Base-by-base conservation (phyloP, 64 coral and sea anemone species). In the Acropora yongei region DNA sequence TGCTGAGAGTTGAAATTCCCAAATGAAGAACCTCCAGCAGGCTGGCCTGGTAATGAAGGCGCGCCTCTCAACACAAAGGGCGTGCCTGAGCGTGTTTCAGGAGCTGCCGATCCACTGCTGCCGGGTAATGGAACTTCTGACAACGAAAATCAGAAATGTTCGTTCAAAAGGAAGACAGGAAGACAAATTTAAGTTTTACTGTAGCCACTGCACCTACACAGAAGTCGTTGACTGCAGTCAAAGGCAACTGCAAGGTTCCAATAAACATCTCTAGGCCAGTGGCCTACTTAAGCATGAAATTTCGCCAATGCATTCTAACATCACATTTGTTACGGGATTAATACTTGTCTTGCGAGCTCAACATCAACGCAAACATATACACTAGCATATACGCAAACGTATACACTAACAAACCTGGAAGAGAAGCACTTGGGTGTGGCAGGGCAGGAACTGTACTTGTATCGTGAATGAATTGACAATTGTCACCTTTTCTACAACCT, bases 41-140 rank as follows among this genome's bases (percentile, higher is more conserved):
- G 4, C 1, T 20, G 65, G 13, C 16, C 17, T 39, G 63, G 1
- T 0, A 42, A 49, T 5, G 6, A 71, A 48, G 6, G 16, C 30
- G 65, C 8, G 72, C 44, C 61, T 47, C 58, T 85, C 14, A 71
- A 72, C 16, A 85, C 82, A 71, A 85, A 85, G 13, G 82, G 63
- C 5, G 67, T 85, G 7, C 82, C 82, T 49, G 63, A 7, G 3
- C 49, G 65, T 41, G 13, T 78, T 1, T n/a, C 19, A 20, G 18
- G 44, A 9, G 6, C 45, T 10, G 41, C 14, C 49, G 45, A 6
- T 20, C 45, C 16, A 47, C n/a, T 71, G 44, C 44, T 49, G 0
- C 17, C 20, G n/a, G 7, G 63, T 48, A 13, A 18, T 48, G 82
- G 17, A 20, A 85, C 44, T 47, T 47, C 65, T 85, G 82, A 20